Percentiles rank a stretch among this genome's conserved stretches.
Evolutionary conservation across 2,797 vertebrate genomes (phyloP).

Genomic region (Bradypus variegatus): DNA sequence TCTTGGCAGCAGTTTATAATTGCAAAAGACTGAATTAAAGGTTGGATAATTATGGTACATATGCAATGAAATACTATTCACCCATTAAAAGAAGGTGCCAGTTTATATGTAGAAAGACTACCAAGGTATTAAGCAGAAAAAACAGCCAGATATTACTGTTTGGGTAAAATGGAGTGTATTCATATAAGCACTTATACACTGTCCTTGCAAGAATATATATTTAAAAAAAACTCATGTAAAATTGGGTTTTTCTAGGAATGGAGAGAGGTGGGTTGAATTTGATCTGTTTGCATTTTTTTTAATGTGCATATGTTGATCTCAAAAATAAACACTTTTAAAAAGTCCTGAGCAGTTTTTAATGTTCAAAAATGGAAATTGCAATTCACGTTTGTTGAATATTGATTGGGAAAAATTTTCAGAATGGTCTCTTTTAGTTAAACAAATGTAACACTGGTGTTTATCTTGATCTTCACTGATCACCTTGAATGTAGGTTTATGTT

Average conservation of each 20-base stretch:
- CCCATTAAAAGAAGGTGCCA: not conserved
- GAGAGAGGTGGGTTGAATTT: not conserved
- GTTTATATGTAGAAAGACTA: not conserved
- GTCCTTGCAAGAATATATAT: not conserved
- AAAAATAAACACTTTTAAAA: not conserved
- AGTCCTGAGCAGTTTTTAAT: not conserved
- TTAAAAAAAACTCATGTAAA: not conserved
- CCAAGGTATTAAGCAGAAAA: not conserved
- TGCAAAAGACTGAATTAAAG: not conserved
- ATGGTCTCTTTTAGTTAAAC: not conserved
- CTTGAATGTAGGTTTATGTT: not conserved
- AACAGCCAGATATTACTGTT: not conserved
- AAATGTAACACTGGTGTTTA: not conserved
- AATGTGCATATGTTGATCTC: not conserved
- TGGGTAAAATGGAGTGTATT: conserved; percentile 3
- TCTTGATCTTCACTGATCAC: conserved; percentile 7
- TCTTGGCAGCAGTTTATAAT: not conserved
- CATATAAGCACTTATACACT: not conserved
- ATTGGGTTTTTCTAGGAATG: not conserved
- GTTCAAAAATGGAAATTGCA: conserved; percentile 1
- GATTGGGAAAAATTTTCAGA: not conserved
- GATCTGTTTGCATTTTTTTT: not conserved
- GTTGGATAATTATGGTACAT: not conserved
- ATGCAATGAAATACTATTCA: no score
- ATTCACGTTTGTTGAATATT: not conserved